Conservation (phyloP, 1,140 invertebrate genomes). For the Zaprionus inermis region DNA sequence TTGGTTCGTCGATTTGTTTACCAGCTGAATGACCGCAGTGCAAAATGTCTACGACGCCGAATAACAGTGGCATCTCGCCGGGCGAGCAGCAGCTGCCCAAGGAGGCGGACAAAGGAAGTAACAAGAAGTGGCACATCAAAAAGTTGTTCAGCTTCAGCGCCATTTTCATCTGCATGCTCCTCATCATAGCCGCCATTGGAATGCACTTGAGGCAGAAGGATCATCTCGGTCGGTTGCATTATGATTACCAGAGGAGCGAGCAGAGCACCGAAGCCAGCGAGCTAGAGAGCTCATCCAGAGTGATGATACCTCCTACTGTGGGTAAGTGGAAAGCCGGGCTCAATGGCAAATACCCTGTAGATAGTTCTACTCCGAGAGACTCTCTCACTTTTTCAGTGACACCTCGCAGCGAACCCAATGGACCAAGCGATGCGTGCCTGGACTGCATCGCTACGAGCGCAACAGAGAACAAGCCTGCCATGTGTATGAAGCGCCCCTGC, state of each 20-base stretch:
- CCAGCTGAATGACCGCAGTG: neutral
- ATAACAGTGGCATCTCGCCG: conserved; percentile 5
- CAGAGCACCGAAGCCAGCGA: neutral
- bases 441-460: conserved; percentile 51
- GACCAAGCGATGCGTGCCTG: conserved; percentile 49
- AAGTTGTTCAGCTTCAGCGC: conserved; percentile 49
- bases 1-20: conserved; percentile 23
- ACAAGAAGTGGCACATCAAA: conserved; percentile 23
- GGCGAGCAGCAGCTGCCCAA: neutral
- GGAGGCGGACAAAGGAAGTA: neutral
- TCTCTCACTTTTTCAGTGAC: conserved; percentile 2
- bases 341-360: neutral
- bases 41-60: conserved; percentile 22
- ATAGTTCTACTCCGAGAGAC: neutral
- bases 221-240: conserved; percentile 67
- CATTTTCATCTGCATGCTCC: conserved; percentile 53
- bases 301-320: conserved; percentile 25
- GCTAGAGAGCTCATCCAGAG: neutral
- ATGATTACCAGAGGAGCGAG: neutral
- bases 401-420: neutral
- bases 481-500: conserved; percentile 48
- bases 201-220: conserved; percentile 64
- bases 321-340: conserved; percentile 20
- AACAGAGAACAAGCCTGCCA: conserved; percentile 43
- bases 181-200: conserved; percentile 65